A percentile compares a stretch with the other conserved stretches of the same genome.
These are phyloP conservation scores for Pipa parva DNA, from an alignment of 2,113 vertebrate species.

Conservation along the genomic window DNA sequence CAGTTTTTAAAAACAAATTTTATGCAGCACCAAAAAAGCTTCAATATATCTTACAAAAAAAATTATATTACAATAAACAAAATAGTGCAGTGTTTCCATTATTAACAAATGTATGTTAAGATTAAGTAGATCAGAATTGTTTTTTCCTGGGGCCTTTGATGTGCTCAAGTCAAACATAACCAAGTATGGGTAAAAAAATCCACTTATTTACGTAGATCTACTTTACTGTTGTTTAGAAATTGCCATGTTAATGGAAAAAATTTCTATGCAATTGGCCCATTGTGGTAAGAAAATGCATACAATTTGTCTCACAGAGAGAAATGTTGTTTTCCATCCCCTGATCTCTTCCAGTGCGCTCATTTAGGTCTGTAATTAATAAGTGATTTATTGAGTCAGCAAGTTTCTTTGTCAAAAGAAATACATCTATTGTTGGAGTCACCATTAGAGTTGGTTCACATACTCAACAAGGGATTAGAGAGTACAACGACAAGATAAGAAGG, in stretches of 20 bases:
- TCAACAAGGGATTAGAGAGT: slow-evolving; percentile 58
- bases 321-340: slow-evolving; percentile 33
- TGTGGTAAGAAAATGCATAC: slow-evolving; percentile 15
- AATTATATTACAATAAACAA: no score
- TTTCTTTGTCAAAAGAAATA: slow-evolving; percentile 56
- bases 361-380: slow-evolving; percentile 60
- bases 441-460: slow-evolving; percentile 49
- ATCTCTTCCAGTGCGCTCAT: slow-evolving; percentile 41
- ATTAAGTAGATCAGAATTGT: no score
- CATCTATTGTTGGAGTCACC: slow-evolving; percentile 59
- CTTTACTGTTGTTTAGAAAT: slow-evolving; percentile 1
- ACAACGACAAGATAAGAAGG: slow-evolving; percentile 55
- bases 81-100: no score
- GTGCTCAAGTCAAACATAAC: no score
- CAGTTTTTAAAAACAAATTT: no score
- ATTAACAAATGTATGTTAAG: no score
- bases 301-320: slow-evolving; percentile 28
- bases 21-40: no score
- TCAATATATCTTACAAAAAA: no score
- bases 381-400: slow-evolving; percentile 51
- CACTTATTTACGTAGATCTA: no score
- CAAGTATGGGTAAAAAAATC: no score
- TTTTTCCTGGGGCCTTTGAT: no score
- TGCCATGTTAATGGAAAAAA: slow-evolving; percentile 17
- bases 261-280: slow-evolving; percentile 11